phyloP scores from a whole-genome alignment of 2,113 vertebrate genomes.

The Protobothrops mucrosquamatus region DNA sequence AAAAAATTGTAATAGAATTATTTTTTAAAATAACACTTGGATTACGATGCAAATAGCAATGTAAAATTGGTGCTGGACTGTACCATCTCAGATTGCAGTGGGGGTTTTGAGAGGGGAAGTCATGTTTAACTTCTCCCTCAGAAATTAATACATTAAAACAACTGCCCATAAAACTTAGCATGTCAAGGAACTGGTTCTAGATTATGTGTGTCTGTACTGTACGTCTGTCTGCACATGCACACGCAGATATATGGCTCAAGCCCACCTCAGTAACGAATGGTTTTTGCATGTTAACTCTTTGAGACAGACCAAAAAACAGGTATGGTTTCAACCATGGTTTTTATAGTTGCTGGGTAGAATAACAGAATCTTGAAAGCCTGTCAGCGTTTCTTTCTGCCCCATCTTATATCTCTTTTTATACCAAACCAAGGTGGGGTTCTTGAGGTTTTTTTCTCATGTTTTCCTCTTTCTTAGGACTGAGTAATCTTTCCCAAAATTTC shows the following conservation, averaged over 20 bases:
- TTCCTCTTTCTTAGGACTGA: not conserved
- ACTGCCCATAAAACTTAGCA: not conserved
- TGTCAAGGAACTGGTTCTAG: not conserved
- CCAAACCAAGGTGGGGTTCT: not conserved
- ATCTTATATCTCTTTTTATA: not conserved
- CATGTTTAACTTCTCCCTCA: not conserved
- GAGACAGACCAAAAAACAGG: not conserved
- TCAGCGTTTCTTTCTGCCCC: not conserved
- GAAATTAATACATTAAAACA: not conserved
- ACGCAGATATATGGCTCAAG: not conserved
- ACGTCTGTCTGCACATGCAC: not conserved
- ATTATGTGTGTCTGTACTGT: not conserved
- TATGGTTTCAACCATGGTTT: not conserved
- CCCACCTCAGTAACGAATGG: not conserved
- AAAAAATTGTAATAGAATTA: not conserved
- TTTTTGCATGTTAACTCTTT: not conserved
- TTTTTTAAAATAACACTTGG: not conserved
- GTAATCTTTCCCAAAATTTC: not conserved
- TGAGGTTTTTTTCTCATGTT: not conserved
- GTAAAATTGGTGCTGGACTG: not conserved
- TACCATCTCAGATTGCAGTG: not conserved
- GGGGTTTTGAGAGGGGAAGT: not conserved
- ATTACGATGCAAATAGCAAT: not conserved
- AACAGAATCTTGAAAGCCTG: not conserved
- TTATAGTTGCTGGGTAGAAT: not conserved